These are phyloP conservation scores for Sebastes cheni DNA, from an alignment of 2,797 vertebrate genomes.

Conservation along the genomic window DNA sequence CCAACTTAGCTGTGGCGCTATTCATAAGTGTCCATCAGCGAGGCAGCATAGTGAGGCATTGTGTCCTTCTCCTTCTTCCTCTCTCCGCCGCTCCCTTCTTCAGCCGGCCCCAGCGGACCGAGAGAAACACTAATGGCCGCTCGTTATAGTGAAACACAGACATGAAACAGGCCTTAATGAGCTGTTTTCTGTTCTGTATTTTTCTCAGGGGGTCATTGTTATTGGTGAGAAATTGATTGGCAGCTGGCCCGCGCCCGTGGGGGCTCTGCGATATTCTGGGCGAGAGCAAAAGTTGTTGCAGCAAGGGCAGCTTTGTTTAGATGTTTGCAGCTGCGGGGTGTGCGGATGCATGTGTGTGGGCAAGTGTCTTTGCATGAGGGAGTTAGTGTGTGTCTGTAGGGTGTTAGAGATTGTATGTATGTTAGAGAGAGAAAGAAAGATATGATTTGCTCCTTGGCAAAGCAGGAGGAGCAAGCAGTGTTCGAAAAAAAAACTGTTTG, in stretches of 20 bases:
- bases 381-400: background rate
- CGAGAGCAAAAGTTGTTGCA: slow-evolving; percentile 48
- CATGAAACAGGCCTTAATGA: slow-evolving; percentile 78
- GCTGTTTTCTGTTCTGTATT: slow-evolving; percentile 69
- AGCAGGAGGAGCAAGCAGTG: background rate
- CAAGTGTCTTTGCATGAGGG: slow-evolving; percentile 26
- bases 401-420: background rate
- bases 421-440: background rate
- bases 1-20: slow-evolving; percentile 38
- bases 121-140: slow-evolving; percentile 71
- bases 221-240: slow-evolving; percentile 79
- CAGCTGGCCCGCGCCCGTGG: slow-evolving; percentile 53
- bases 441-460: background rate
- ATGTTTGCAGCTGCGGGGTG: slow-evolving; percentile 41
- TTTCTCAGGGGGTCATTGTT: slow-evolving; percentile 67
- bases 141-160: slow-evolving; percentile 73
- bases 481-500: background rate
- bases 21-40: slow-evolving; percentile 76
- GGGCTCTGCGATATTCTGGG: slow-evolving; percentile 51
- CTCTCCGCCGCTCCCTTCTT: slow-evolving; percentile 24
- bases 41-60: slow-evolving; percentile 35
- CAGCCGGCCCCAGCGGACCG: slow-evolving; percentile 53
- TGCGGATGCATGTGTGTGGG: slow-evolving; percentile 17
- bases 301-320: slow-evolving; percentile 60
- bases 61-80: slow-evolving; percentile 58